These are phyloP conservation scores for Colossoma macropomum DNA, from an alignment of 2,113 vertebrate genomes.

Conservation along the genomic window DNA sequence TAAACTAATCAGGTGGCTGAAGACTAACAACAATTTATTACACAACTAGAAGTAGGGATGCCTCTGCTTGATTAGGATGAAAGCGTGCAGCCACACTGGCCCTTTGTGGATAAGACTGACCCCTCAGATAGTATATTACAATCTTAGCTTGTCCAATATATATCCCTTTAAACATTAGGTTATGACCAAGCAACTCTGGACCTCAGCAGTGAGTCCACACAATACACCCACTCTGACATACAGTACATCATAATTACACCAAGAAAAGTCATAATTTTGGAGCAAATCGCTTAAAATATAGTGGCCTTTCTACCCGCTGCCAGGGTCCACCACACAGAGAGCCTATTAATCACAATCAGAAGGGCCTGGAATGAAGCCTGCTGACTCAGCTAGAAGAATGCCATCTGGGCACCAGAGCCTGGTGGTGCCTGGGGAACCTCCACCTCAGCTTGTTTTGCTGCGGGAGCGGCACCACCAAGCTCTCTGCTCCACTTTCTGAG, in stretches of 20 bases:
- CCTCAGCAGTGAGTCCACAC: no score
- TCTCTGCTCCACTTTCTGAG: neutral
- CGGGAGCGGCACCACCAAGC: neutral
- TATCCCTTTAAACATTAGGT: no score
- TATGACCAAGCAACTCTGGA: no score
- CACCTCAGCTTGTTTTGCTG: neutral
- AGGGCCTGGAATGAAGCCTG: conserved; percentile 4
- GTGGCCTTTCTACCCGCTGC: neutral
- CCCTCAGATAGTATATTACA: no score
- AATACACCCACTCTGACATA: neutral
- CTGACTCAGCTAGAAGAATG: conserved; percentile 11
- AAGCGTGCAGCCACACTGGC: no score
- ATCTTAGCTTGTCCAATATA: no score
- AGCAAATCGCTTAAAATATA: neutral
- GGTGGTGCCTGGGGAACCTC: conserved; percentile 10
- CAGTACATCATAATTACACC: neutral
- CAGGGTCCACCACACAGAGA: neutral
- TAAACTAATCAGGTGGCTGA: no score
- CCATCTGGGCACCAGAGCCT: conserved; percentile 25
- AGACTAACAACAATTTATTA: no score
- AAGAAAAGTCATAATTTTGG: neutral
- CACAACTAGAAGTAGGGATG: no score
- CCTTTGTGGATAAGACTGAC: no score
- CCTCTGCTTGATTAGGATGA: no score
- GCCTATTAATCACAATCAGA: conserved; percentile 12